Percentiles rank a stretch among this genome's conserved stretches.
Conservation (phyloP, 2,113 vertebrate genomes). For the Hippolais icterina region DNA sequence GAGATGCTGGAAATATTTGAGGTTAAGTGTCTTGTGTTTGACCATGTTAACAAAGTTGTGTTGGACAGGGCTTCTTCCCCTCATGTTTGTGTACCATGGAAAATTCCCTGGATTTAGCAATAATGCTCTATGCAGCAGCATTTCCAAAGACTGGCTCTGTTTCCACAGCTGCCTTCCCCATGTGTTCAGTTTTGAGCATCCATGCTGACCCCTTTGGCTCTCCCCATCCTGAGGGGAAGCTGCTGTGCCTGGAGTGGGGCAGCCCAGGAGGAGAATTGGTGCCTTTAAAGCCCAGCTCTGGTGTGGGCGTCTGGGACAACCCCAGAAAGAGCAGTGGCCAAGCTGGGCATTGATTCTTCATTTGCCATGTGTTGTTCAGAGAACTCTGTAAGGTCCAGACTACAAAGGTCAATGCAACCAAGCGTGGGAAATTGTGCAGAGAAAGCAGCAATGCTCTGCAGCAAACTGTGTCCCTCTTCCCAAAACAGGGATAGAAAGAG, state of each 20-base stretch:
- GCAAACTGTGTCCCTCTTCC: background rate
- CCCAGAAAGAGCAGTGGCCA: rapidly evolving
- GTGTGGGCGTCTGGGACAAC: background rate
- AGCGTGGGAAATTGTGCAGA: rapidly evolving
- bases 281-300: background rate
- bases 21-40: background rate
- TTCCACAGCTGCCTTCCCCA: rapidly evolving
- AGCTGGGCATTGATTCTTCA: background rate
- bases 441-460: background rate
- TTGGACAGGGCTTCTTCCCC: background rate
- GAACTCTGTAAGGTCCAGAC: background rate
- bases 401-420: background rate
- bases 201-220: rapidly evolving
- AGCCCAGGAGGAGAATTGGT: background rate
- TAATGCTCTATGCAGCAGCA: rapidly evolving
- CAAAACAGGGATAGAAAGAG: background rate
- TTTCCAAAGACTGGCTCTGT: background rate
- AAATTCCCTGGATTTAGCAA: background rate
- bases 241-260: background rate
- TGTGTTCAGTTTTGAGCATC: background rate
- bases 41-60: background rate
- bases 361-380: background rate
- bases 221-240: background rate
- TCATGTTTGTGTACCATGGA: background rate
- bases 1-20: background rate